Base-by-base conservation (phyloP, 2,113 vertebrate genomes). In the Bubo scandiacus region DNA sequence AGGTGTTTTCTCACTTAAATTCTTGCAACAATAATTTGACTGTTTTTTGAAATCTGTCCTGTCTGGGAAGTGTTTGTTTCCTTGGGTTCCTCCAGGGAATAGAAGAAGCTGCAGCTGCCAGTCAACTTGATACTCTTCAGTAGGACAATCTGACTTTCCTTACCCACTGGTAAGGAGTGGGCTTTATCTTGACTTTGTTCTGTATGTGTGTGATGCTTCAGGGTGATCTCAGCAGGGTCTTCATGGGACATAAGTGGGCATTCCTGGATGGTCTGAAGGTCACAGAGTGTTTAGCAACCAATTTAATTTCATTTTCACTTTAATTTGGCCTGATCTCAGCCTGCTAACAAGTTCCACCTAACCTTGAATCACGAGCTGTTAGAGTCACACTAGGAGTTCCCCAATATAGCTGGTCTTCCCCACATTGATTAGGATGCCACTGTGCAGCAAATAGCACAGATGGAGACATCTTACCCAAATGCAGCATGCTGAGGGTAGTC, bases 291-390 rank as follows among this genome's bases (percentile, higher is more conserved):
- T 92, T 88, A 65, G 27, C 71, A 86, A 71, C 25, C 20, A 62
- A 27, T 86, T 83, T 77, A 61, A 90, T 90, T 80, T 77, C 30
- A 73, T 94, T 95, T 88, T 95, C 80, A 71, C 29, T 71, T 92
- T 55, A 58, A 88, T 77, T 83, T 94, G 32, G 51, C 63, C 51
- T 80, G 36, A 81, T 70, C 30, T 92, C 52, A 71, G 52, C 47
- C 62, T 88, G 68, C 32, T 68, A 89, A 72, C 49, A 81, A 70
- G 30, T 66, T 55, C 40, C 49, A 61, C 49, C 63, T 81, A 61
- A 65, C 30, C 36, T 45, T 91, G 87, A 84, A 71, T 38, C 32
- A 81, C 2, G 3, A 27, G 25, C 5, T 78, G 27, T 66, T 70
- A 19, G 23, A 80, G 49, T 74, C 65, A 81, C 55, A 27, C 32